phyloP scores from a whole-genome alignment of 2,797 vertebrate genomes.

The Xiphorhynchus erythropygius region DNA sequence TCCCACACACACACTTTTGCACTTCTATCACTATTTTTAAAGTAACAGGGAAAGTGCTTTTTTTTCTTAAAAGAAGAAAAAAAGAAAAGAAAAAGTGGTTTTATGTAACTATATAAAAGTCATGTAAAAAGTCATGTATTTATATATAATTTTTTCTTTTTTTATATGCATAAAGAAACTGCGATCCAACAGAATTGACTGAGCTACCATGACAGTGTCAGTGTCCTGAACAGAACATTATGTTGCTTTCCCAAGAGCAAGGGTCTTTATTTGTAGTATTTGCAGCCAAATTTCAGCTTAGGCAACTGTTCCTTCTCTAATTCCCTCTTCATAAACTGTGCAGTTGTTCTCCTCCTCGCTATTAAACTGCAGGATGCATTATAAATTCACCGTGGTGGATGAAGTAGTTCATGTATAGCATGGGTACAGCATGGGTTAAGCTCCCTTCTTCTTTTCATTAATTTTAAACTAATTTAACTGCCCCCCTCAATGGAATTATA shows the following conservation, averaged over 20 bases:
- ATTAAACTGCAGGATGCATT: not conserved
- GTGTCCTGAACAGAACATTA: not conserved
- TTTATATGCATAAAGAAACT: not conserved
- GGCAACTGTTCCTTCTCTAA: not conserved
- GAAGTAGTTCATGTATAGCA: not conserved
- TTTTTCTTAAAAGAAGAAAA: not conserved
- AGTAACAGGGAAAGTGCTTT: not conserved
- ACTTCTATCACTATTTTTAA: not conserved
- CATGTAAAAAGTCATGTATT: not conserved
- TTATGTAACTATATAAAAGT: not conserved
- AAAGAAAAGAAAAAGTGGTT: not conserved
- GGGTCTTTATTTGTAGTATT: not conserved
- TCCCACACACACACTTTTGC: not conserved
- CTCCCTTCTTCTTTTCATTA: not conserved
- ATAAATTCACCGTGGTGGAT: not conserved
- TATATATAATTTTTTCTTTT: not conserved
- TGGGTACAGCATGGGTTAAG: not conserved
- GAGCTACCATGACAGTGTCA: not conserved
- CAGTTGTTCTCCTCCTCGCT: not conserved
- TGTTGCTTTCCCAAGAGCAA: not conserved
- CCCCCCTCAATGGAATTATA: not conserved
- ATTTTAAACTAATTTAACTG: not conserved
- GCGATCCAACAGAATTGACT: not conserved
- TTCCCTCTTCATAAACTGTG: not conserved
- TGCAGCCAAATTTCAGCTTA: not conserved